phyloP scores from a whole-genome alignment of 2,113 vertebrate species.

The Coturnix japonica region DNA sequence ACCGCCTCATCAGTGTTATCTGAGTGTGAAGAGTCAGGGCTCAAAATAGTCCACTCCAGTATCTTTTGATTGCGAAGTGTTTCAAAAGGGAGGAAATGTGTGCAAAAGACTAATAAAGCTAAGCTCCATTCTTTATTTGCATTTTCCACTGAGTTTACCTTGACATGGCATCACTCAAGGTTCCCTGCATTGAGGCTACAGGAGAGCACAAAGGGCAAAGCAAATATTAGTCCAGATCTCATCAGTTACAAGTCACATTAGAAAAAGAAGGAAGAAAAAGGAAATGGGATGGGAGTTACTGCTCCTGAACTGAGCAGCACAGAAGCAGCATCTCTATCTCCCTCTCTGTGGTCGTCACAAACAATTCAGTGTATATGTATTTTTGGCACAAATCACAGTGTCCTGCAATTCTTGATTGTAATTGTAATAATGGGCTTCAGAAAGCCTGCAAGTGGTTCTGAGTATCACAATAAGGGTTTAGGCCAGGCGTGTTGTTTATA shows the following conservation, averaged over 20 bases:
- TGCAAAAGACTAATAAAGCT: slow-evolving; percentile 6
- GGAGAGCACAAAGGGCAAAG: neutral
- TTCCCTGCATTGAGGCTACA: neutral
- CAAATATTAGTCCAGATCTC: slow-evolving; percentile 9
- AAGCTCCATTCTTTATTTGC: neutral
- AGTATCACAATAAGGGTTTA: slow-evolving; percentile 75
- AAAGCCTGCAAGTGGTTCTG: slow-evolving; percentile 73
- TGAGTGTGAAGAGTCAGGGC: slow-evolving; percentile 57
- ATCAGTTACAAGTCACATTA: neutral
- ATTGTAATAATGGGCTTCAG: slow-evolving; percentile 82
- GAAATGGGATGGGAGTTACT: neutral
- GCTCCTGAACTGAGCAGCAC: neutral
- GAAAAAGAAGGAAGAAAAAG: slow-evolving; percentile 31
- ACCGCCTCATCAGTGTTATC: slow-evolving; percentile 70
- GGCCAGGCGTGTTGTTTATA: slow-evolving; percentile 72
- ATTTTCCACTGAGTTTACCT: neutral
- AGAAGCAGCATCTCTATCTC: neutral
- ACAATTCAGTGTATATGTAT: slow-evolving; percentile 61
- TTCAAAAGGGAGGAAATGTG: slow-evolving; percentile 67
- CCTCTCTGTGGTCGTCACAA: slow-evolving; percentile 5
- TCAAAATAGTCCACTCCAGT: slow-evolving; percentile 77
- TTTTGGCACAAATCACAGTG: slow-evolving; percentile 78
- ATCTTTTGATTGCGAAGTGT: slow-evolving; percentile 77
- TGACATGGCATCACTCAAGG: neutral
- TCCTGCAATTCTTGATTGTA: slow-evolving; percentile 80